Evolutionary conservation across 2,113 vertebrate species (phyloP).

Genomic region (Thomomys bottae): DNA sequence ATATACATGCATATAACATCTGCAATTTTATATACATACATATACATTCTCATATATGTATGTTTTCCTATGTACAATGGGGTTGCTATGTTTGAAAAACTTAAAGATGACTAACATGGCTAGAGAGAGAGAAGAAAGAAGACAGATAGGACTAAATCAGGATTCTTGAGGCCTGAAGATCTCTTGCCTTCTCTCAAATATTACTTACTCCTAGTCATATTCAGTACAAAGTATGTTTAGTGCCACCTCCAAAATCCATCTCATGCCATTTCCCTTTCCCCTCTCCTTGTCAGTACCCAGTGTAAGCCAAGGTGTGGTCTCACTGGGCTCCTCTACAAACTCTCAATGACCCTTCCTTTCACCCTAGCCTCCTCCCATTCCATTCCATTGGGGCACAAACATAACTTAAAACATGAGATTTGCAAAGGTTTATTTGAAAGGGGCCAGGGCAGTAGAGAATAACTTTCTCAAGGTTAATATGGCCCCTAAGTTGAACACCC

Average conservation of each 20-base stretch:
- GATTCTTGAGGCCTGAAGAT: not conserved
- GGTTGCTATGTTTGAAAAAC: not conserved
- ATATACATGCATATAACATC: no score
- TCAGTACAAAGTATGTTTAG: not conserved
- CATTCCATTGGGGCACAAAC: not conserved
- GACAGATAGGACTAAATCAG: not conserved
- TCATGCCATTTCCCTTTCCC: not conserved
- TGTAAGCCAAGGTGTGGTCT: not conserved
- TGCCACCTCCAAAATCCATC: not conserved
- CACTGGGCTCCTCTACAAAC: not conserved
- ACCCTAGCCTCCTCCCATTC: not conserved
- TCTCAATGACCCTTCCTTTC: not conserved
- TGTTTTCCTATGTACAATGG: not conserved
- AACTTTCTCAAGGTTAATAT: conserved; percentile 51
- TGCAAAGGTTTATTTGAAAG: conserved; percentile 78
- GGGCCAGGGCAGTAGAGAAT: conserved; percentile 68
- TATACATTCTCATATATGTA: no score
- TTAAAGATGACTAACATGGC: not conserved
- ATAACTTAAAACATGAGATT: conserved; percentile 75
- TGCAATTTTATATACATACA: no score
- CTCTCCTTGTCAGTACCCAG: not conserved
- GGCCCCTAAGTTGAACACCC: conserved; percentile 52
- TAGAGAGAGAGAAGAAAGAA: not conserved
- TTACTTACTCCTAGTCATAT: not conserved
- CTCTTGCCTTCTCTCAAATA: no score